Base-by-base conservation (phyloP, 1,140 invertebrate species). In the Plectrocnemia conspersa region DNA sequence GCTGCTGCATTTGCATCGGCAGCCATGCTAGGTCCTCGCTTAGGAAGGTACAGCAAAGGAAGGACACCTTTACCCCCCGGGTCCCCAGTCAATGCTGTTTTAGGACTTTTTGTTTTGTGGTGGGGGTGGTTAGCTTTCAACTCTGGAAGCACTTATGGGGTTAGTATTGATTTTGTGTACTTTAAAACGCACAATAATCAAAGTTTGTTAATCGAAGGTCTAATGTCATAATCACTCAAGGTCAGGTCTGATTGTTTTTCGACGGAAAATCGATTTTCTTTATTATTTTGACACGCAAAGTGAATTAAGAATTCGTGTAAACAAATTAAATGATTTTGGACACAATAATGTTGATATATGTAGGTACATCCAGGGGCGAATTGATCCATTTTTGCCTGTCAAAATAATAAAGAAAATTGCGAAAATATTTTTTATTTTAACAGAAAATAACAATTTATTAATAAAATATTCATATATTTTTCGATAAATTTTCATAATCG, bases 101-200 rank as follows among this genome's bases (percentile, higher is more conserved):
- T 96, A 78, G 93, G 93, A 0, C 79, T 93, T 0, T 95, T 95
- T 65, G 92, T 96, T 21, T 73, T 96, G 3, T 97, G 93, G 92
- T 95, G 91, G 88, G 91, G 91, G 0, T 95, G 92, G 91, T 71
- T 94, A 29, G 91, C 90, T 2, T 96, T 95, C 64, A 96, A 96
- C 70, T 93, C 90, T 42, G 91, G 91, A n/a, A 88, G 85, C 60
- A 89, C 86, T 33, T 88, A 88, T 64, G 86, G 86, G 16, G 79
- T 88, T 23, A 82, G 76, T 52, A 76, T 10, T 9, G 19, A 6
- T 22, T 44, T 29, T 29, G 27, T 29, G n/a, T 29, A 9, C 13
- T 29, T 29, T 9, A 29, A 9, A 13, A 29, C 6, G n/a, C 27
- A 29, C 27, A 29, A n/a, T 29, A n/a, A 29, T 6, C 27, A 29